These are phyloP conservation scores for Tarsius wallacei DNA, from an alignment of 2,797 vertebrate genomes.

Conservation along the genomic window DNA sequence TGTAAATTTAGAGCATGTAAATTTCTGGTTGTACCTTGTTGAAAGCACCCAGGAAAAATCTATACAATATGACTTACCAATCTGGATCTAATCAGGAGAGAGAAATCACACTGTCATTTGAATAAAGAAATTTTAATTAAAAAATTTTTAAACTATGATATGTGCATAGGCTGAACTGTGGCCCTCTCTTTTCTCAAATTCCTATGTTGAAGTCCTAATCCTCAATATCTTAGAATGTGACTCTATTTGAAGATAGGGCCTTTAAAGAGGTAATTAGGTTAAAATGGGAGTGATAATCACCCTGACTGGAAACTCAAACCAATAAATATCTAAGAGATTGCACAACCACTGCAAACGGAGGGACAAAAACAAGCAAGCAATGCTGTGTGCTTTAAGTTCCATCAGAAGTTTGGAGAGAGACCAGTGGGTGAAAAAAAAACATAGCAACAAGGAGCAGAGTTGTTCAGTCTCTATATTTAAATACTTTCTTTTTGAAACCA, in stretches of 20 bases:
- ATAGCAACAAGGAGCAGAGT: background rate
- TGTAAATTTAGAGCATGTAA: background rate
- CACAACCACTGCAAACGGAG: background rate
- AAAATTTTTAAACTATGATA: background rate
- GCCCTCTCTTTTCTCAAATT: background rate
- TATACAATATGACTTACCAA: background rate
- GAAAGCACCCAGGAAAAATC: slow-evolving; percentile 25
- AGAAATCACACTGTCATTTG: background rate
- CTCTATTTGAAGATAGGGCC: background rate
- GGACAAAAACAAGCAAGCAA: background rate
- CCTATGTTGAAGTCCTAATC: background rate
- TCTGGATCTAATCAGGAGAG: background rate
- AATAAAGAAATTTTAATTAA: slow-evolving; percentile 41
- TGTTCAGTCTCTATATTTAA: slow-evolving; percentile 65
- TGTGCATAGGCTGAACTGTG: background rate
- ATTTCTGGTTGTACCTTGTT: background rate
- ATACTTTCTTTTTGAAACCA: slow-evolving; percentile 71
- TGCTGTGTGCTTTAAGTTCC: background rate
- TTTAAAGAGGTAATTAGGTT: background rate
- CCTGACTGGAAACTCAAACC: background rate
- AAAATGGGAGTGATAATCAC: background rate
- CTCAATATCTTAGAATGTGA: background rate
- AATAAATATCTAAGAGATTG: slow-evolving; percentile 4
- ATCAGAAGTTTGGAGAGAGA: slow-evolving; percentile 38
- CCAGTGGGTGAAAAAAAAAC: slow-evolving; percentile 20